These are phyloP conservation scores for Dascillus cervinus DNA, from an alignment of 2,888 invertebrate genomes.

Conservation along the genomic window DNA sequence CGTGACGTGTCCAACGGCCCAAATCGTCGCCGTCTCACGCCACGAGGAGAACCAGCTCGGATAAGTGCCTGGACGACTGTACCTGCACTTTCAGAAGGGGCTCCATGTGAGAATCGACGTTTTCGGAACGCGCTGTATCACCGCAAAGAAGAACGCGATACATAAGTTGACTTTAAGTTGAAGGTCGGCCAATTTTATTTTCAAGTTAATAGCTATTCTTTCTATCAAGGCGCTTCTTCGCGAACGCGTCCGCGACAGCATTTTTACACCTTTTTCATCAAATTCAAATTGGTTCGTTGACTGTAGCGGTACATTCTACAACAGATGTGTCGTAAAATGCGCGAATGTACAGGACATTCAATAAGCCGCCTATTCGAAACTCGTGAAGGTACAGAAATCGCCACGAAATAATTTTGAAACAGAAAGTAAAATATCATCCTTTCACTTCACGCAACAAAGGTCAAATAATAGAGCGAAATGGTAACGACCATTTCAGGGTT, in stretches of 20 bases:
- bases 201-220: too few species aligned
- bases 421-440: conserved; percentile 21
- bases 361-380: too few species aligned
- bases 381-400: background rate
- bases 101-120: conserved; percentile 26
- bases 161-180: too few species aligned
- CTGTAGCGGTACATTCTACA: conserved; percentile 3
- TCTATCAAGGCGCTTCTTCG: too few species aligned
- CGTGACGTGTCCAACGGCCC: conserved; percentile 11
- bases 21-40: conserved; percentile 1
- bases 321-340: background rate
- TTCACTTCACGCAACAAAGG: conserved; percentile 25
- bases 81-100: conserved; percentile 25
- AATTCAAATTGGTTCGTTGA: too few species aligned
- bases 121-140: conserved; percentile 24
- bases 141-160: conserved; percentile 20
- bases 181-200: conserved; percentile 27
- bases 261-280: too few species aligned
- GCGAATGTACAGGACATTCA: too few species aligned
- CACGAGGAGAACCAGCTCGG: conserved; percentile 1
- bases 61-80: conserved; percentile 14
- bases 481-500: conserved; percentile 39
- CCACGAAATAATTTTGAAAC: conserved; percentile 12
- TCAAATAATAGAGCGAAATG: conserved; percentile 35
- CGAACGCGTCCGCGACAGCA: too few species aligned